Percentiles rank a stretch among this genome's conserved stretches.
Evolutionary conservation across 92 coral and sea anemone genomes (phyloP).

Genomic region (Phymanthus crucifer): DNA sequence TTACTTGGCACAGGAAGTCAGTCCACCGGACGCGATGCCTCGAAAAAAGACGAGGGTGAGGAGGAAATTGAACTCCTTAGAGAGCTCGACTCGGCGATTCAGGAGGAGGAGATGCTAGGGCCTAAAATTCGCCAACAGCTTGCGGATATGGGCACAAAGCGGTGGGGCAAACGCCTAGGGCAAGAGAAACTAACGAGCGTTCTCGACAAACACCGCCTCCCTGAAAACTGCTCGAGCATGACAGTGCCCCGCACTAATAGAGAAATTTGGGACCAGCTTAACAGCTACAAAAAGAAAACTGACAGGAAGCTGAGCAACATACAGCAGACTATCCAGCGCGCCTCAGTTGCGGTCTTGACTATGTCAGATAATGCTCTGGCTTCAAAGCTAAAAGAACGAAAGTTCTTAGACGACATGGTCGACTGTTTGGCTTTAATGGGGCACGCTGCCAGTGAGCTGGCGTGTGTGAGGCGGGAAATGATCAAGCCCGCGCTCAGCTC

Average conservation of each 20-base stretch:
- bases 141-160: conserved; percentile 36
- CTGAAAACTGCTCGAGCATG: conserved; percentile 37
- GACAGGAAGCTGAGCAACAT: conserved; percentile 28
- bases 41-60: neutral
- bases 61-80: conserved; percentile 22
- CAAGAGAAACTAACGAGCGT: no score
- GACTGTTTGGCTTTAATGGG: conserved; percentile 34
- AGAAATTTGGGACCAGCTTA: conserved; percentile 40
- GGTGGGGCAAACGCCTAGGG: neutral
- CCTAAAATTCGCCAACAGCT: conserved; percentile 33
- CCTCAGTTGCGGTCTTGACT: conserved; percentile 24
- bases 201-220: conserved; percentile 21
- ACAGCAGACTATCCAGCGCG: conserved; percentile 33
- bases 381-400: neutral
- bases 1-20: no score
- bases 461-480: conserved; percentile 35
- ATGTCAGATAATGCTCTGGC: neutral
- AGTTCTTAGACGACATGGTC: conserved; percentile 4
- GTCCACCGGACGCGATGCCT: no score
- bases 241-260: conserved; percentile 33
- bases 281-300: conserved; percentile 16
- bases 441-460: conserved; percentile 26
- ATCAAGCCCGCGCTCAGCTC: conserved; percentile 46
- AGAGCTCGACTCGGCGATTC: conserved; percentile 31
- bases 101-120: conserved; percentile 37